Evolutionary conservation across 2,113 vertebrate genomes (phyloP).

Genomic region (Cardinalis cardinalis): DNA sequence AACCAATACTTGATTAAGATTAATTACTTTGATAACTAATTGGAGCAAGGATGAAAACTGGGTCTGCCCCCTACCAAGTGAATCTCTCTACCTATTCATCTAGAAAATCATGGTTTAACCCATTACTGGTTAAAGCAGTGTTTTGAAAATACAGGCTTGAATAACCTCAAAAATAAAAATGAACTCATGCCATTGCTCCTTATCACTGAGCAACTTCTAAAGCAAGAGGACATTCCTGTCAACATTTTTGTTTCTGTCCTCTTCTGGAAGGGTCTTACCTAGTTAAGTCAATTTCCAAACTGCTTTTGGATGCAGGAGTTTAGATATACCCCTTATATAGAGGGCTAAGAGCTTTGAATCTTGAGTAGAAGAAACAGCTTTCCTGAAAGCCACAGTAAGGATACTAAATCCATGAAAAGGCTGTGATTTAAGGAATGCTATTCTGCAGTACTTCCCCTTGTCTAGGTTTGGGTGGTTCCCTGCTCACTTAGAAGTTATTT

Average conservation of each 20-base stretch:
- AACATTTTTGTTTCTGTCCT: neutral
- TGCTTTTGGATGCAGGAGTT: neutral
- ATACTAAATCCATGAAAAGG: neutral
- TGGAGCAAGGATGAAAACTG: neutral
- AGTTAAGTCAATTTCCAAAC: neutral
- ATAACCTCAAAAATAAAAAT: neutral
- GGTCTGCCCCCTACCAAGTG: neutral
- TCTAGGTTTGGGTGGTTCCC: neutral
- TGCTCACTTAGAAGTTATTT: neutral
- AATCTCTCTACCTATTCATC: neutral
- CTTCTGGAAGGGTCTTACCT: neutral
- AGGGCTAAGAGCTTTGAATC: neutral
- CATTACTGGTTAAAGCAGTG: neutral
- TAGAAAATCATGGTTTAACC: neutral
- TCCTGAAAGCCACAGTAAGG: neutral
- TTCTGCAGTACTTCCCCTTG: neutral
- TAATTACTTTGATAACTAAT: neutral
- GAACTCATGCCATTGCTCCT: neutral
- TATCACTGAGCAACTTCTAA: neutral
- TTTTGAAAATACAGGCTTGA: neutral
- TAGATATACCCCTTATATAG: neutral
- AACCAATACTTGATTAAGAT: neutral
- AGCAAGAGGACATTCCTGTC: neutral
- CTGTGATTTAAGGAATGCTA: neutral
- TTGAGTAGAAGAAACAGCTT: neutral